Conservation (phyloP, 1,140 invertebrate species). For the Trypoxylus dichotomus region DNA sequence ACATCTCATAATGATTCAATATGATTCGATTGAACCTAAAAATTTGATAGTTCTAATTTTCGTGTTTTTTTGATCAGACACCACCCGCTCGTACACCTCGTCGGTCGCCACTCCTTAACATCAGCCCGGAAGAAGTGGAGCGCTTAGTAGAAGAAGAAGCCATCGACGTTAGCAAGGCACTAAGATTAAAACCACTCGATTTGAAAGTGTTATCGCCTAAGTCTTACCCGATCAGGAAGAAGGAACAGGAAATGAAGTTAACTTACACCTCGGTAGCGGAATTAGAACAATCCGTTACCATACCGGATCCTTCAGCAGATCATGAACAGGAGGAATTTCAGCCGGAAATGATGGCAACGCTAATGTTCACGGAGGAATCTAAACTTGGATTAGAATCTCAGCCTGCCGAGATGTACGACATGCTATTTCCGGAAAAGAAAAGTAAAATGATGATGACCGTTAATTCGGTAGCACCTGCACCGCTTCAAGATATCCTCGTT, state of each 20-base stretch:
- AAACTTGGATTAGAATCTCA: constrained; percentile 23
- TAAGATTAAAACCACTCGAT: constrained; percentile 1
- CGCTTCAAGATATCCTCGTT: constrained; percentile 46
- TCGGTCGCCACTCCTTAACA: not conserved
- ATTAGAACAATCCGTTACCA: not conserved
- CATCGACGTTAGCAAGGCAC: constrained; percentile 4
- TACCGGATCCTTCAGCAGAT: constrained; percentile 6
- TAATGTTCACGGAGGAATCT: constrained; percentile 31
- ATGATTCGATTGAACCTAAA: not conserved
- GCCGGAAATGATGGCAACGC: constrained; percentile 31
- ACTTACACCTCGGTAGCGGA: not conserved
- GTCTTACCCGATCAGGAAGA: constrained; percentile 19
- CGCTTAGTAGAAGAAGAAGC: constrained; percentile 28
- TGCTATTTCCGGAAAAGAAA: constrained; percentile 24
- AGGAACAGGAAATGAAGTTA: constrained; percentile 19
- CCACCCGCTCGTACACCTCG: not conserved
- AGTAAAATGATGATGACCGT: not conserved
- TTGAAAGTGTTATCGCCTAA: not conserved
- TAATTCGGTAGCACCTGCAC: constrained; percentile 36
- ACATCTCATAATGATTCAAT: too few species aligned
- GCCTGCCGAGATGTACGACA: constrained; percentile 20
- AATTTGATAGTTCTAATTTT: not conserved
- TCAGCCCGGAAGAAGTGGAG: constrained; percentile 12
- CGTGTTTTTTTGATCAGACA: not conserved
- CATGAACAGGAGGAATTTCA: constrained; percentile 19